A percentile compares a stretch with the other conserved stretches of the same genome.
These are phyloP conservation scores for Dendrolimus punctatus DNA, from an alignment of 1,140 invertebrate genomes.

Conservation along the genomic window DNA sequence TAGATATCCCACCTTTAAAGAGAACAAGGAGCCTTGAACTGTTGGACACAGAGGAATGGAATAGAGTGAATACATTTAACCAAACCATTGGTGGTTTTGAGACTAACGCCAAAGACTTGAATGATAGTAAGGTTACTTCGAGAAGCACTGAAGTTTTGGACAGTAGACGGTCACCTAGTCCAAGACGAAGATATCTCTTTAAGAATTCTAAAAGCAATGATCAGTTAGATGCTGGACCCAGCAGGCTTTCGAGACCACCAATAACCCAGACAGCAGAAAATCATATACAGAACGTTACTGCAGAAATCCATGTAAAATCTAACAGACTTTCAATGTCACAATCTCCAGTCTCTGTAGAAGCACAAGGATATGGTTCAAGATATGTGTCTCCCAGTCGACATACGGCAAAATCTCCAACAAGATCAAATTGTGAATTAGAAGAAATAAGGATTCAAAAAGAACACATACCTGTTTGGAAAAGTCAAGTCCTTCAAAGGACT, in stretches of 20 bases:
- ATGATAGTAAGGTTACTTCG: slow-evolving; percentile 52
- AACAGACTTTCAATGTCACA: slow-evolving; percentile 53
- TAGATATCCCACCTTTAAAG: slow-evolving; percentile 74
- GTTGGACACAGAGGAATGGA: slow-evolving; percentile 70
- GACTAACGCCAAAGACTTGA: slow-evolving; percentile 52
- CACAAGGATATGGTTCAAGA: slow-evolving; percentile 37
- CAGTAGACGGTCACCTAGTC: slow-evolving; percentile 35
- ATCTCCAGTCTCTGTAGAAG: slow-evolving; percentile 45
- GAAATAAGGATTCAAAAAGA: slow-evolving; percentile 28
- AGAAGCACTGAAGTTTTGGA: slow-evolving; percentile 62
- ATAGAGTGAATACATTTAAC: slow-evolving; percentile 52
- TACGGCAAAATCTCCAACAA: slow-evolving; percentile 41
- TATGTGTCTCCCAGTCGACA: slow-evolving; percentile 42
- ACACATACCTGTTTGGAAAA: slow-evolving; percentile 50
- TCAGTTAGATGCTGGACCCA: slow-evolving; percentile 49
- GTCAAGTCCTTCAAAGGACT: slow-evolving; percentile 63
- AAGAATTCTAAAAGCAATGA: slow-evolving; percentile 63
- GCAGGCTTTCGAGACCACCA: slow-evolving; percentile 38
- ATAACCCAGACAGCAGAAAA: slow-evolving; percentile 20
- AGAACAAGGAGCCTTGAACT: slow-evolving; percentile 77
- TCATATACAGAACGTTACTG: slow-evolving; percentile 55
- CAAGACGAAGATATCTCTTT: slow-evolving; percentile 38
- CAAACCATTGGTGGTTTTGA: slow-evolving; percentile 50
- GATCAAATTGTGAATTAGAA: slow-evolving; percentile 29
- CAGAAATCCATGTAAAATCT: slow-evolving; percentile 63